phyloP scores from a whole-genome alignment of 1,140 invertebrate genomes.

The Paraescarpia echinospica region DNA sequence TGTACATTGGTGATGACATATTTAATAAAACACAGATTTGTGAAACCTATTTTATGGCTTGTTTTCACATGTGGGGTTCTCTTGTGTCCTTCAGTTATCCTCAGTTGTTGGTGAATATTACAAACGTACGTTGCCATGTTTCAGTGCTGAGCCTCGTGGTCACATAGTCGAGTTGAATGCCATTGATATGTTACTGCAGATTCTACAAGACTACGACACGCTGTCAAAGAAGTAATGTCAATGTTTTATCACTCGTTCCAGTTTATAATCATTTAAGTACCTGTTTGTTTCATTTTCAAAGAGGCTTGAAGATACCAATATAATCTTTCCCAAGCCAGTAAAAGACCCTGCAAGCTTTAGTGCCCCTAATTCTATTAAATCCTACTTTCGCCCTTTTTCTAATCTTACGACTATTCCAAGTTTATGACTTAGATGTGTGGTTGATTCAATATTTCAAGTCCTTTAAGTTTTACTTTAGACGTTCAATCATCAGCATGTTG shows the following conservation, averaged over 20 bases:
- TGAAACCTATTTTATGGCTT: too few relatives aligned
- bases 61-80: neutral
- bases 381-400: neutral
- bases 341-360: neutral
- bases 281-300: neutral
- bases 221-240: slow-evolving; percentile 49
- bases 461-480: neutral
- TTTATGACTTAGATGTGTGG: neutral
- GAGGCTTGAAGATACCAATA: too few relatives aligned
- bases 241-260: neutral
- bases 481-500: neutral
- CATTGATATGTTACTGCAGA: slow-evolving; percentile 47
- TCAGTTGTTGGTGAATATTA: too few relatives aligned
- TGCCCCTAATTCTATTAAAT: neutral
- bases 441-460: slow-evolving; percentile 7
- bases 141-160: slow-evolving; percentile 39
- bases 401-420: neutral
- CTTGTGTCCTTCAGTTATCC: too few relatives aligned
- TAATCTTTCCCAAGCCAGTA: too few relatives aligned
- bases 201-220: slow-evolving; percentile 53
- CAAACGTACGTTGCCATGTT: slow-evolving; percentile 8
- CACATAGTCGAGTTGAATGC: slow-evolving; percentile 48
- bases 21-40: too few relatives aligned
- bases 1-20: neutral
- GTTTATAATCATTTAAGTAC: neutral